Percentiles rank a stretch among this genome's conserved stretches.
Evolutionary conservation across 2,888 invertebrate genomes (phyloP).

Genomic region (Lottia scabra): DNA sequence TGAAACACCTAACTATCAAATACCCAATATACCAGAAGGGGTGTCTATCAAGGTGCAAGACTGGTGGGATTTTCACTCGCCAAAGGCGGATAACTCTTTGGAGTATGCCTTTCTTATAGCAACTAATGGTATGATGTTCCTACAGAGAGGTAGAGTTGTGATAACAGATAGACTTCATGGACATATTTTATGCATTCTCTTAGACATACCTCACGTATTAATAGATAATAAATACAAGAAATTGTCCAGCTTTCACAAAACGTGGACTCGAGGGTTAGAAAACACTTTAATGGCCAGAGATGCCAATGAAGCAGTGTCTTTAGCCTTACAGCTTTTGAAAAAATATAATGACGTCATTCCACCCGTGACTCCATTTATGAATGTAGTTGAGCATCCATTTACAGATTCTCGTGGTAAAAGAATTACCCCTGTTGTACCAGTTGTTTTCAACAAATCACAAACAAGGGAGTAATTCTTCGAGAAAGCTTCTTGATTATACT

Average conservation of each 20-base stretch:
- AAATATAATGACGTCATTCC: conserved; percentile 22
- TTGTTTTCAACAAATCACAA: neutral
- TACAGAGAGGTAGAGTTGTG: conserved; percentile 35
- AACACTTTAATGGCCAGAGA: conserved; percentile 26
- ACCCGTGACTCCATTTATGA: conserved; percentile 9
- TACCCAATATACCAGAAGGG: conserved; percentile 16
- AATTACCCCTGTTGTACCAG: neutral
- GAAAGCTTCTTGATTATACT: no score
- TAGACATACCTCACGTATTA: conserved; percentile 32
- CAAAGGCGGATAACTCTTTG: conserved; percentile 17
- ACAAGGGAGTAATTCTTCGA: no score
- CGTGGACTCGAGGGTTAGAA: conserved; percentile 28
- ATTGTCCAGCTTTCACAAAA: conserved; percentile 21
- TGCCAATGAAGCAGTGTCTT: conserved; percentile 22
- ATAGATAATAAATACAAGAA: conserved; percentile 28
- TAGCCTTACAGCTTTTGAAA: conserved; percentile 24
- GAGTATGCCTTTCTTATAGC: conserved; percentile 27
- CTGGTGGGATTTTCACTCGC: conserved; percentile 28
- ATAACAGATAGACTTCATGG: conserved; percentile 38
- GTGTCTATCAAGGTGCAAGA: conserved; percentile 19
- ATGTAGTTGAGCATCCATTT: conserved; percentile 13
- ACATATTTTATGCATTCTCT: conserved; percentile 27
- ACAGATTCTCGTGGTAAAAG: neutral
- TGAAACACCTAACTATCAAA: conserved; percentile 20
- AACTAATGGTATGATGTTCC: conserved; percentile 28